Percentiles rank a stretch among this genome's conserved stretches.
phyloP scores from a whole-genome alignment of 2,888 invertebrate genomes.

The Lasioglossum calceatum region DNA sequence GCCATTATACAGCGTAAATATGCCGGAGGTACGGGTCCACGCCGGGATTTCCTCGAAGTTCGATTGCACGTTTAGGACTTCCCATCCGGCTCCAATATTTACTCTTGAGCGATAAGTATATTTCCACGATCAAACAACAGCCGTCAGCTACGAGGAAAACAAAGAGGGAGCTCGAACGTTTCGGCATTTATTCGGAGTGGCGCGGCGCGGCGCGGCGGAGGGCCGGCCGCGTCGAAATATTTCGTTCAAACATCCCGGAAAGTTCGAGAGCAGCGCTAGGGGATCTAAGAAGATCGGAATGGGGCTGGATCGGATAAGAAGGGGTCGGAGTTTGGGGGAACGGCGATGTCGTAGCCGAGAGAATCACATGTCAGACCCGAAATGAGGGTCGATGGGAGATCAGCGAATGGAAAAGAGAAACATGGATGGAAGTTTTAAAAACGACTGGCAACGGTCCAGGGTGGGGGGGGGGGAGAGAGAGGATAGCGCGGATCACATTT shows the following conservation, averaged over 20 bases:
- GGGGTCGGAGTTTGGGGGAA: not conserved
- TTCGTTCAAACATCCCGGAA: slow-evolving; percentile 11
- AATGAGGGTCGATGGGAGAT: slow-evolving; percentile 30
- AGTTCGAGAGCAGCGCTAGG: not conserved
- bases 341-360: slow-evolving; percentile 17
- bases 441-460: slow-evolving; percentile 1
- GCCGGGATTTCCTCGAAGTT: not conserved
- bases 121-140: slow-evolving; percentile 24
- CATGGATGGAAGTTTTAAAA: slow-evolving; percentile 31
- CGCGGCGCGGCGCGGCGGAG: not conserved
- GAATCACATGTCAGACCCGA: slow-evolving; percentile 27
- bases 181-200: slow-evolving; percentile 26
- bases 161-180: not conserved
- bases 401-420: not conserved
- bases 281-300: not conserved
- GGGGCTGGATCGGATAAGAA: not conserved
- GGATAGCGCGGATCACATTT: slow-evolving; percentile 29
- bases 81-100: slow-evolving; percentile 31
- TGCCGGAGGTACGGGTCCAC: not conserved
- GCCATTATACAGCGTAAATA: not conserved
- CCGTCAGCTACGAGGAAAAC: slow-evolving; percentile 20
- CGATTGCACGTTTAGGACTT: not conserved
- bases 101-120: slow-evolving; percentile 16
- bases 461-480: not conserved
- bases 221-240: slow-evolving; percentile 24